Conservation (phyloP, 53 echinoderm and acorn worm species). For the Temnopleurus reevesii region DNA sequence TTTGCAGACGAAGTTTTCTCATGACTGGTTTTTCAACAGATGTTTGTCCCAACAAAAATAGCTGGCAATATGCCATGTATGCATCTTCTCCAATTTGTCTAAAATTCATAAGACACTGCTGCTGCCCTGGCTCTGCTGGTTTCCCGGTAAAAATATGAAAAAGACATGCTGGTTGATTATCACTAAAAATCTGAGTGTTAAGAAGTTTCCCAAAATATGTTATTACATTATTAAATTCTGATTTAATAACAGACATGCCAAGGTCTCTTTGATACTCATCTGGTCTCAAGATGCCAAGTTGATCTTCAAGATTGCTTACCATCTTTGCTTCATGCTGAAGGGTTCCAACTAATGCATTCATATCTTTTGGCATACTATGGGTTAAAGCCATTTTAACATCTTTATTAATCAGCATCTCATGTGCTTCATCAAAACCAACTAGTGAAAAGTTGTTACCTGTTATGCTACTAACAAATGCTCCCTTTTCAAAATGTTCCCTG, state of each 20-base stretch:
- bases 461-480: conserved; percentile 71
- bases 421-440: conserved; percentile 74
- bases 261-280: conserved; percentile 62
- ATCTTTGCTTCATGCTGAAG: conserved; percentile 52
- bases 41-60: conserved; percentile 49
- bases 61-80: conserved; percentile 48
- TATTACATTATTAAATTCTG: conserved; percentile 59
- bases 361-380: conserved; percentile 58
- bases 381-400: conserved; percentile 60
- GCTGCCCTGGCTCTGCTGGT: conserved; percentile 40
- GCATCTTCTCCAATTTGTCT: conserved; percentile 60
- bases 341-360: conserved; percentile 46
- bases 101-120: conserved; percentile 49
- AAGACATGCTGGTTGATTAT: not conserved
- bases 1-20: conserved; percentile 53
- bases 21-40: conserved; percentile 53
- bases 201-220: conserved; percentile 55
- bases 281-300: not conserved
- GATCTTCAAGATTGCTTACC: conserved; percentile 58
- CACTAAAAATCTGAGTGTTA: conserved; percentile 33
- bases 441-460: conserved; percentile 63
- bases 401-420: conserved; percentile 78
- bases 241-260: conserved; percentile 54
- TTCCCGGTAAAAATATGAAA: conserved; percentile 57
- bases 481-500: conserved; percentile 61